A percentile compares a stretch with the other conserved stretches of the same genome.
phyloP scores from a whole-genome alignment of 1,140 invertebrate species.

The Eumeta japonica region DNA sequence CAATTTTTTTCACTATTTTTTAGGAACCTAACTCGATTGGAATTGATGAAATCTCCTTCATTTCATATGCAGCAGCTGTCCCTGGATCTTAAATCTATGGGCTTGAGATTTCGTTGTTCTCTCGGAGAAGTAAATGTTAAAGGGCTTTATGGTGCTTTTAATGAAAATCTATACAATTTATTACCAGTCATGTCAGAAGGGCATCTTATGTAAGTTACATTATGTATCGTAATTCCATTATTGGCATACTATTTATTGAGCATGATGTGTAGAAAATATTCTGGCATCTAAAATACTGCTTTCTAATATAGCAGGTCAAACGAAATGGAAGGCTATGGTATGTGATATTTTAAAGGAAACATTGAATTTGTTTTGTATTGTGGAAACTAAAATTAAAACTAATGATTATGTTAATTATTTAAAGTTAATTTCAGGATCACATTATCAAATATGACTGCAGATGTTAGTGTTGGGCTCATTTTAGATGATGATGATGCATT shows the following conservation, averaged over 20 bases:
- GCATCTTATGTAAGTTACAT: conserved; percentile 47
- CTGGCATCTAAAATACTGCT: conserved; percentile 1
- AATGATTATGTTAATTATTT: too few relatives aligned
- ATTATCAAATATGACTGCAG: conserved; percentile 44
- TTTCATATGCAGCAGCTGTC: conserved; percentile 43
- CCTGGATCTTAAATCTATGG: conserved; percentile 44
- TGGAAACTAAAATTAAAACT: too few relatives aligned
- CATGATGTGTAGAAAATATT: background rate
- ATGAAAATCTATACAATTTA: conserved; percentile 49
- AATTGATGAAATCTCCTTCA: conserved; percentile 38
- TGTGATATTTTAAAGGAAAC: too few relatives aligned
- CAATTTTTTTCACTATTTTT: conserved; percentile 7
- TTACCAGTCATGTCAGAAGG: conserved; percentile 50
- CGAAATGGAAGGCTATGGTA: too few relatives aligned
- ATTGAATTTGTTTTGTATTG: too few relatives aligned
- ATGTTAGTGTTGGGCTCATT: conserved; percentile 42
- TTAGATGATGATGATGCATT: conserved; percentile 44
- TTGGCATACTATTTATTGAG: background rate
- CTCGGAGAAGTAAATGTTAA: conserved; percentile 46
- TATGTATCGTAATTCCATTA: background rate
- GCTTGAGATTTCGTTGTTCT: conserved; percentile 33
- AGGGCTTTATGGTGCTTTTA: conserved; percentile 50
- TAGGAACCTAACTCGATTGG: conserved; percentile 40
- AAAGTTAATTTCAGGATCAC: conserved; percentile 24
- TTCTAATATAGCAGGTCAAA: too few relatives aligned